A percentile compares a stretch with the other conserved stretches of the same genome.
Conservation (phyloP, 2,797 vertebrate genomes). For the Hephaestus fuliginosus region DNA sequence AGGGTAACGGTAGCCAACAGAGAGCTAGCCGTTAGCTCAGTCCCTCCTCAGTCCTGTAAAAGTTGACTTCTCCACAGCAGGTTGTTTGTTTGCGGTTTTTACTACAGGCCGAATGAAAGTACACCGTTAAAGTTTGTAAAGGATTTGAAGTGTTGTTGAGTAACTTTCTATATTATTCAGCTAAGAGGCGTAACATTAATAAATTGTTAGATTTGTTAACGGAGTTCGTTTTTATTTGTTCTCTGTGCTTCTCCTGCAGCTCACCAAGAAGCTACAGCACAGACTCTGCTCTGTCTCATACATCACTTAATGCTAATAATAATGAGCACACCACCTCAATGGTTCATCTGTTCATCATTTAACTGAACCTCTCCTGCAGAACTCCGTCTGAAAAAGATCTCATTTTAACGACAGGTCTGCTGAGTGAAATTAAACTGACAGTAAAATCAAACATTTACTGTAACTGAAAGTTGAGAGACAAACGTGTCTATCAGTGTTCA, state of each 20-base stretch:
- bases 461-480: too few relatives aligned
- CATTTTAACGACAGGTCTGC: too few relatives aligned
- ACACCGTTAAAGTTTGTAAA: fast-evolving
- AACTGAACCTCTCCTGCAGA: not conserved
- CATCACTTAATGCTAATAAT: not conserved
- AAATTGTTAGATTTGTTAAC: not conserved
- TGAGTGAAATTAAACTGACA: too few relatives aligned
- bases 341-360: not conserved
- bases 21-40: not conserved
- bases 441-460: too few relatives aligned
- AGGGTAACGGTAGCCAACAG: slow-evolving; percentile 40
- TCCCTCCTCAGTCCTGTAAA: too few relatives aligned
- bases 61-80: not conserved
- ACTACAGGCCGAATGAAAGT: not conserved
- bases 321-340: not conserved
- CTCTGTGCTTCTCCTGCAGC: too few relatives aligned
- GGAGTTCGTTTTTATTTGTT: not conserved
- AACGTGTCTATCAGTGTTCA: too few relatives aligned
- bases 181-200: fast-evolving
- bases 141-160: fast-evolving
- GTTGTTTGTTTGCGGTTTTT: not conserved
- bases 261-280: not conserved
- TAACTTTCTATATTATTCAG: fast-evolving
- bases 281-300: not conserved
- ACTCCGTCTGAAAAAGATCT: not conserved